These are phyloP conservation scores for Paramormyrops kingsleyae DNA, from an alignment of 2,113 vertebrate genomes.

Conservation along the genomic window DNA sequence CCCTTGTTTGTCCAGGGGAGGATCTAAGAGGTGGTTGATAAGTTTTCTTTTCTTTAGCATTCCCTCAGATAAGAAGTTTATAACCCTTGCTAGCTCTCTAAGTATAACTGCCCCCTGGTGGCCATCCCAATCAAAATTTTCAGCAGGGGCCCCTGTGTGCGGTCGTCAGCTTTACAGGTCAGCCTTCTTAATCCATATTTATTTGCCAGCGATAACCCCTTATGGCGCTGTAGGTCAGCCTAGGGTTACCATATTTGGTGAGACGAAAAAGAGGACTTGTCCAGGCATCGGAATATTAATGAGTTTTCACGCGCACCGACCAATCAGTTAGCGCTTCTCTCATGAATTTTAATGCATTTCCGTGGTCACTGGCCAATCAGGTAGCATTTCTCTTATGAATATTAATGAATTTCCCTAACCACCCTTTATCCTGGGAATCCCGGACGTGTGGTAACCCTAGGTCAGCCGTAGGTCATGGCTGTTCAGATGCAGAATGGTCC, in stretches of 20 bases:
- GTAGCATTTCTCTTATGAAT: background rate
- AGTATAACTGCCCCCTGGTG: background rate
- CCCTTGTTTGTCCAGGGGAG: background rate
- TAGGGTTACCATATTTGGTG: background rate
- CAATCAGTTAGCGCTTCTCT: background rate
- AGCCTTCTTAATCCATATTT: background rate
- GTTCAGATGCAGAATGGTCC: background rate
- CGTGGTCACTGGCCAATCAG: background rate
- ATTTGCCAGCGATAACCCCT: background rate
- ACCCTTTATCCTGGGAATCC: background rate
- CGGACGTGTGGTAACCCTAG: background rate
- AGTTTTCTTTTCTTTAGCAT: background rate
- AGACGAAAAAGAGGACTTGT: background rate
- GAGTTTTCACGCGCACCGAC: background rate
- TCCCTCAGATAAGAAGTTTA: background rate
- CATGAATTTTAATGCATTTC: background rate
- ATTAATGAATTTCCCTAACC: background rate
- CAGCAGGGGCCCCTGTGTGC: background rate
- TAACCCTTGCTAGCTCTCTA: background rate
- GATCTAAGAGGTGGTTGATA: background rate
- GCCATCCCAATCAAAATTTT: background rate
- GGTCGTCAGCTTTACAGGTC: background rate
- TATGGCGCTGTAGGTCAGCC: background rate
- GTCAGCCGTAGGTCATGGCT: background rate
- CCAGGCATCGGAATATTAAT: background rate